phyloP scores from a whole-genome alignment of 2,113 vertebrate genomes.

The Okapia johnstoni region DNA sequence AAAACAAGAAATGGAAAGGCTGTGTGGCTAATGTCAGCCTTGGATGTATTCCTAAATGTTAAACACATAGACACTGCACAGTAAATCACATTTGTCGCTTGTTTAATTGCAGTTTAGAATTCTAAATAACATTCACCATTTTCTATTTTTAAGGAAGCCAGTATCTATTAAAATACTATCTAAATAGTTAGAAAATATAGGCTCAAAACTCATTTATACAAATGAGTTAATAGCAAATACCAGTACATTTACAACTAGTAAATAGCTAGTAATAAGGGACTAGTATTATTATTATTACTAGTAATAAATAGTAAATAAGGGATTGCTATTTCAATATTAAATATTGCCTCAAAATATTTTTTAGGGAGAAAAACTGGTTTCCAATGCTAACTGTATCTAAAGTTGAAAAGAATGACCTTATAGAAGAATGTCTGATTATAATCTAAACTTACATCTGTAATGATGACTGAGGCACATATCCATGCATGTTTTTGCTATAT shows the following conservation, averaged over 20 bases:
- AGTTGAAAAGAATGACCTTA: not conserved
- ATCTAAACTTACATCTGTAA: not conserved
- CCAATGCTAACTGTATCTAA: not conserved
- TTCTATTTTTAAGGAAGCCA: not conserved
- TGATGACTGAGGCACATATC: not conserved
- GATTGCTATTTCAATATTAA: not conserved
- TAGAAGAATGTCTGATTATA: not conserved
- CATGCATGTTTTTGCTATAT: not conserved
- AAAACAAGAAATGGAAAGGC: not conserved
- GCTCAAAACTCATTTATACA: not conserved
- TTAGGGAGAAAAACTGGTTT: not conserved
- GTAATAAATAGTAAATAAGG: not conserved
- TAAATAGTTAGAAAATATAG: not conserved
- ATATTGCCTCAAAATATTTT: not conserved
- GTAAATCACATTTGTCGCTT: not conserved
- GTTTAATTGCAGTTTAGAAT: not conserved
- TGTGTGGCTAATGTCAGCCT: not conserved
- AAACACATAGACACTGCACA: not conserved
- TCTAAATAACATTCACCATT: not conserved
- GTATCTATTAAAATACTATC: not conserved
- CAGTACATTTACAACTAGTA: not conserved
- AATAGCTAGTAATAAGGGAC: not conserved
- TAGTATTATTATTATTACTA: not conserved
- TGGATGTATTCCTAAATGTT: not conserved
- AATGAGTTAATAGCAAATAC: not conserved